Conservation (phyloP, 53 echinoderm and acorn worm species). For the Echinarachnius parma region DNA sequence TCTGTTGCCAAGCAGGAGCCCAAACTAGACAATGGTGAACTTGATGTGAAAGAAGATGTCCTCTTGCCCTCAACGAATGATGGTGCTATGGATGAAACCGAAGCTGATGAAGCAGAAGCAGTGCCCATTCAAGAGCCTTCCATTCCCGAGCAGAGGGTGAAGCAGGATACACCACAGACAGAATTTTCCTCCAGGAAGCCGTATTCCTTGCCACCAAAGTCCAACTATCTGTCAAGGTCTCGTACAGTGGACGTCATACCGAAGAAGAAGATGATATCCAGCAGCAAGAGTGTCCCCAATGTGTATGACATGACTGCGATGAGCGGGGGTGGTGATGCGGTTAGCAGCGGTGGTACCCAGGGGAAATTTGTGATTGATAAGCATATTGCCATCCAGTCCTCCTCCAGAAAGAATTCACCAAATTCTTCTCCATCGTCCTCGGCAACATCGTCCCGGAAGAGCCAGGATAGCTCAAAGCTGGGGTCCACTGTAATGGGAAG, state of each 20-base stretch:
- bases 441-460: neutral
- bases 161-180: neutral
- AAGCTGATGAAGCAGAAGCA: neutral
- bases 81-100: neutral
- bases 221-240: neutral
- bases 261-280: conserved; percentile 1
- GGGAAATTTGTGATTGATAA: conserved; percentile 45
- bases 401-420: conserved; percentile 5
- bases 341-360: neutral
- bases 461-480: neutral
- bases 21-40: too few species aligned
- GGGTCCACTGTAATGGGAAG: too few species aligned
- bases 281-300: conserved; percentile 1
- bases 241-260: conserved; percentile 24
- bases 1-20: too few species aligned
- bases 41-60: too few species aligned
- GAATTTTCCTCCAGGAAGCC: neutral
- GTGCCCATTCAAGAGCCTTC: neutral
- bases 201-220: neutral
- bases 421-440: conserved; percentile 5
- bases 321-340: conserved; percentile 35
- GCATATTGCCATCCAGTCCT: conserved; percentile 30
- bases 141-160: neutral
- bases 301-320: conserved; percentile 46
- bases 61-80: too few species aligned